These are phyloP conservation scores for Hypanus sabinus DNA, from an alignment of 2,113 vertebrate species.

Conservation along the genomic window DNA sequence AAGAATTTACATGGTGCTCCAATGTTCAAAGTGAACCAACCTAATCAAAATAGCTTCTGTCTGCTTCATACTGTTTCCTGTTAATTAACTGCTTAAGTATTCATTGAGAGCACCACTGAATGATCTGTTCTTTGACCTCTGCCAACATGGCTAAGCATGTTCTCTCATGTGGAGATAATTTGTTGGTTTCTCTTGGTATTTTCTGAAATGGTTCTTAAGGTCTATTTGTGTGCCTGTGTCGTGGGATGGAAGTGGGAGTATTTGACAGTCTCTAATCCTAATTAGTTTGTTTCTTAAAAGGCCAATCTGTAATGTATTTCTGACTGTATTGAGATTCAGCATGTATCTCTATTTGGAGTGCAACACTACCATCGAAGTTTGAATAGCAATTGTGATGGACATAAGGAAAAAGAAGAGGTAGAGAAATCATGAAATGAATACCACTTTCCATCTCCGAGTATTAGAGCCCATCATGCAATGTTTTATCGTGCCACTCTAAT, in stretches of 20 bases:
- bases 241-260: neutral
- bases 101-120: neutral
- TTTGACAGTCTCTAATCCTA: neutral
- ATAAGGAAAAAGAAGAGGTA: neutral
- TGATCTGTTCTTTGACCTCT: neutral
- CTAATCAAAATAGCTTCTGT: neutral
- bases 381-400: neutral
- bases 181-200: neutral
- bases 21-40: neutral
- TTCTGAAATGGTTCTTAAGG: neutral
- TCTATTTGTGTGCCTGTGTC: neutral
- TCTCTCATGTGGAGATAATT: neutral
- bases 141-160: neutral
- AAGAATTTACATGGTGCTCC: neutral
- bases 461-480: neutral
- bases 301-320: too few species aligned
- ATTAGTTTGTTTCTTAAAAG: neutral
- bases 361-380: neutral
- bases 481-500: neutral
- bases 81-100: neutral
- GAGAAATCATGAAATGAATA: neutral
- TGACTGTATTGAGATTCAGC: too few species aligned
- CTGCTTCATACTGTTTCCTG: neutral
- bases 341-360: too few species aligned
- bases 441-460: neutral